These are phyloP conservation scores for Listrodromus nycthemerus DNA, from an alignment of 2,888 invertebrate genomes.

Conservation along the genomic window DNA sequence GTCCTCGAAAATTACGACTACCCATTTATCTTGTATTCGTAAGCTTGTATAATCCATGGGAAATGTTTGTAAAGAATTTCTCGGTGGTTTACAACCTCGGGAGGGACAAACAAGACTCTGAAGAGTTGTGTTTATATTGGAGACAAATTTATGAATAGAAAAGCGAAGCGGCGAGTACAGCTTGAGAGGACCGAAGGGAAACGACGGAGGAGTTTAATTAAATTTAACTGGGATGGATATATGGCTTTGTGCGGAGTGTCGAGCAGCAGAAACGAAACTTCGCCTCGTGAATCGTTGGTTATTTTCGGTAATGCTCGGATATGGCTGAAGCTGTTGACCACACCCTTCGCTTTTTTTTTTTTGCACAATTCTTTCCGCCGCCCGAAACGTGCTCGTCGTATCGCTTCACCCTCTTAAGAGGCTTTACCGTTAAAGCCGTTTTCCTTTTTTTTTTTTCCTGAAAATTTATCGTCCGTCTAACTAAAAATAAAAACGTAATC, in stretches of 20 bases:
- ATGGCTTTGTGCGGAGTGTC: background rate
- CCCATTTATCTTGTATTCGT: too few relatives aligned
- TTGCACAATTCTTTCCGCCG: constrained; percentile 6
- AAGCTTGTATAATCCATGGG: too few relatives aligned
- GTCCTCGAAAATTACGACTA: too few relatives aligned
- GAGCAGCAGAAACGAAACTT: background rate
- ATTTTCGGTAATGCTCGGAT: constrained; percentile 1
- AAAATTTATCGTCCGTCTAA: background rate
- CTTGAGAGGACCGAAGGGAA: background rate
- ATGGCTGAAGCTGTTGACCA: constrained; percentile 8
- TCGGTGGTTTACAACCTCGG: too few relatives aligned
- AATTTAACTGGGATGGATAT: constrained; percentile 11
- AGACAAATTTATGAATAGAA: constrained; percentile 1
- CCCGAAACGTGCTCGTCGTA: constrained; percentile 1
- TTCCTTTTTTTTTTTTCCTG: background rate
- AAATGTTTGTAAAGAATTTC: too few relatives aligned
- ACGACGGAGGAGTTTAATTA: background rate
- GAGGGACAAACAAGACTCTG: background rate
- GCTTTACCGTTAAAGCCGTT: background rate
- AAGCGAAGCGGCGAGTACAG: background rate
- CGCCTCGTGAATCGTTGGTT: background rate
- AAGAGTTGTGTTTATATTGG: background rate
- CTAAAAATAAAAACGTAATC: background rate
- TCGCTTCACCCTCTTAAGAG: constrained; percentile 13
- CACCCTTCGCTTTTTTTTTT: background rate